Conservation (phyloP, 2,113 vertebrate species). For the Sisor rabdophorus region DNA sequence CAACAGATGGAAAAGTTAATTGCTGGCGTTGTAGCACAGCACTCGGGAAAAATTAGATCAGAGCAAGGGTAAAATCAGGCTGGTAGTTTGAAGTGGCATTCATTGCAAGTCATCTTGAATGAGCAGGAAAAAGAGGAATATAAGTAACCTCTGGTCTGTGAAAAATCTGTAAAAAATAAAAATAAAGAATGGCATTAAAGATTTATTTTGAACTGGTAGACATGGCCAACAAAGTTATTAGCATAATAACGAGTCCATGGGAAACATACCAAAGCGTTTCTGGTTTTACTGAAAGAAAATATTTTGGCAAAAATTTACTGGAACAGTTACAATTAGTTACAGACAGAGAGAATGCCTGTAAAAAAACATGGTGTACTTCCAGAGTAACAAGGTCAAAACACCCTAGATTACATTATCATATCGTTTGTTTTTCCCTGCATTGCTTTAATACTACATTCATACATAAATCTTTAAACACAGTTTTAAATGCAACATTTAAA, state of each 20-base stretch:
- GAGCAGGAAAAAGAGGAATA: conserved; percentile 30
- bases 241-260: background rate
- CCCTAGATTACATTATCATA: conserved; percentile 43
- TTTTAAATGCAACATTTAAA: background rate
- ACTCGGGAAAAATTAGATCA: conserved; percentile 53
- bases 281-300: conserved; percentile 8
- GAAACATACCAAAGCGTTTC: conserved; percentile 1
- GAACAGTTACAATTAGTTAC: conserved; percentile 15
- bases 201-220: background rate
- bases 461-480: conserved; percentile 9
- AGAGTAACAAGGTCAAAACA: conserved; percentile 34
- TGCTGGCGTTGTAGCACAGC: conserved; percentile 48
- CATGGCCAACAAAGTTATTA: background rate
- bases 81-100: conserved; percentile 51
- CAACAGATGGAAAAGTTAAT: conserved; percentile 21
- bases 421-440: conserved; percentile 42
- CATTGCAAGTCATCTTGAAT: conserved; percentile 59
- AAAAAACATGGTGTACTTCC: conserved; percentile 47
- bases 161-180: conserved; percentile 66
- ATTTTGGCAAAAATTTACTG: conserved; percentile 8
- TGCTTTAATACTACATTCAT: background rate
- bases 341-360: conserved; percentile 1
- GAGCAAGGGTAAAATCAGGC: conserved; percentile 46
- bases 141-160: conserved; percentile 54
- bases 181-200: conserved; percentile 46